Evolutionary conservation across 2,113 vertebrate species (phyloP).

Genomic region (Misgurnus anguillicaudatus): DNA sequence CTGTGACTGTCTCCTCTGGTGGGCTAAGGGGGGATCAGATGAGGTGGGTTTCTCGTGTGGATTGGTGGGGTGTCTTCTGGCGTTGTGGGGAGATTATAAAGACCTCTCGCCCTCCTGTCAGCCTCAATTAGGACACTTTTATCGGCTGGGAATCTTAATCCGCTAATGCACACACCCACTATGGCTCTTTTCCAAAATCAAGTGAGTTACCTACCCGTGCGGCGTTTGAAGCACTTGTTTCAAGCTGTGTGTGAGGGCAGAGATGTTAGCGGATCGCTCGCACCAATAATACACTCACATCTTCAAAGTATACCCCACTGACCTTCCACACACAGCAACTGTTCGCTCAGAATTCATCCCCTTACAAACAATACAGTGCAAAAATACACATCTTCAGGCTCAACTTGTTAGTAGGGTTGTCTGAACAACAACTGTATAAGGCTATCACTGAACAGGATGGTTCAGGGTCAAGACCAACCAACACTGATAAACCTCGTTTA

Average conservation of each 20-base stretch:
- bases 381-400: background rate
- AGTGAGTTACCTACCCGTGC: background rate
- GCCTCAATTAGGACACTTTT: conserved; percentile 59
- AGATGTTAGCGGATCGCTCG: no score
- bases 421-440: no score
- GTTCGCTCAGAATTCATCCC: background rate
- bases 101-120: conserved; percentile 53
- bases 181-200: background rate
- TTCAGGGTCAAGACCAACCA: no score
- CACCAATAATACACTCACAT: no score
- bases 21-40: conserved; percentile 13
- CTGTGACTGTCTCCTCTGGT: conserved; percentile 30
- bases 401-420: no score
- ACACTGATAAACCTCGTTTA: no score
- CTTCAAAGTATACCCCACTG: background rate
- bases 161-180: conserved; percentile 62
- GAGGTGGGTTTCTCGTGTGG: conserved; percentile 1
- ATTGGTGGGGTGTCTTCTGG: background rate
- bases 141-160: conserved; percentile 67
- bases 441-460: no score
- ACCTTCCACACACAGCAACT: conserved; percentile 17
- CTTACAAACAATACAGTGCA: background rate
- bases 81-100: conserved; percentile 53
- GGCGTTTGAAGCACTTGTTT: background rate
- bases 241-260: background rate